Conservation (phyloP, 2,113 vertebrate species). For the Neolamprologus sp. region DNA sequence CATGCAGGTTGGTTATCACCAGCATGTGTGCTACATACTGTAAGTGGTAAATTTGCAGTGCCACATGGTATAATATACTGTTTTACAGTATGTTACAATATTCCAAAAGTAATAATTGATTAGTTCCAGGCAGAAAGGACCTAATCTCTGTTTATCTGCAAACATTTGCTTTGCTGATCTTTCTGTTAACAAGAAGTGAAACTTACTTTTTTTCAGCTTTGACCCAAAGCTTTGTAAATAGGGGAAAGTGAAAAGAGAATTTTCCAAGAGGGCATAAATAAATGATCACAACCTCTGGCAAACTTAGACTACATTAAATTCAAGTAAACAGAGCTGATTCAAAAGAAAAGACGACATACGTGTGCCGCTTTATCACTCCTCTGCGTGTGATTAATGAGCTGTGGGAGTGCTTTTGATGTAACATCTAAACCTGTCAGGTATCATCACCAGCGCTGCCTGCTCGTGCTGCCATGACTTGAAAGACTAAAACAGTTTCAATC, state of each 20-base stretch:
- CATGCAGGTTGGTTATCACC: background rate
- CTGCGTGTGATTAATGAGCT: conserved; percentile 24
- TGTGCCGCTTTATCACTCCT: background rate
- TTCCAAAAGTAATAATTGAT: background rate
- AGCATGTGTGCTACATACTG: background rate
- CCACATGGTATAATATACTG: background rate
- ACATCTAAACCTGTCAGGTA: conserved; percentile 19
- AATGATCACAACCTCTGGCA: conserved; percentile 23
- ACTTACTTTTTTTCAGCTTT: background rate
- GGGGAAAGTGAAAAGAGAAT: conserved; percentile 22
- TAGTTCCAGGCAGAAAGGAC: background rate
- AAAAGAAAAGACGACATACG: conserved; percentile 8
- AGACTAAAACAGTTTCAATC: background rate
- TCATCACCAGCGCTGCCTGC: background rate
- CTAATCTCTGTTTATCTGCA: background rate
- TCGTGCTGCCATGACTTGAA: background rate
- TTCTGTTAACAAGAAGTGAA: background rate
- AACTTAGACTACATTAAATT: background rate
- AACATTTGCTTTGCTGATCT: background rate
- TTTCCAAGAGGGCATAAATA: conserved; percentile 28
- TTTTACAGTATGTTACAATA: background rate
- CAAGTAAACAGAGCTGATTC: conserved; percentile 10
- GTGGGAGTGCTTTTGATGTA: background rate
- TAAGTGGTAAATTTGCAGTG: background rate
- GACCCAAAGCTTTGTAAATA: conserved; percentile 8